Evolutionary conservation across 2,888 invertebrate species (phyloP).

Genomic region (Pegoplata infirma): DNA sequence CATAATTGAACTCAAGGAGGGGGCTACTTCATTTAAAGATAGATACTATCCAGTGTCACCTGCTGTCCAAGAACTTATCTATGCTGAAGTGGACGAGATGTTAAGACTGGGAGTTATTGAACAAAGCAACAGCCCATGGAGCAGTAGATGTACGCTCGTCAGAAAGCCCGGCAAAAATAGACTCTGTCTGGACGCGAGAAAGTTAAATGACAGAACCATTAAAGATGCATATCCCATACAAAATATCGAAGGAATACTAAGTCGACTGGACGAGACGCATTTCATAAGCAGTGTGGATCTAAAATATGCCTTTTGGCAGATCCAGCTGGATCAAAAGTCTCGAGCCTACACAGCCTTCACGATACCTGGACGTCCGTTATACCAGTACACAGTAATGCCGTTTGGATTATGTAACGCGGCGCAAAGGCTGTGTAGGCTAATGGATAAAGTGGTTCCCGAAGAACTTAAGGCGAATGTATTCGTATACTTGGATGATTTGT

Average conservation of each 20-base stretch:
- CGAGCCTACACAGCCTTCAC: conserved; percentile 41
- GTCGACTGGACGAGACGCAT: too few relatives aligned
- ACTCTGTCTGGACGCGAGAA: too few relatives aligned
- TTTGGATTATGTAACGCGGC: conserved; percentile 33
- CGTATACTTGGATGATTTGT: conserved; percentile 42
- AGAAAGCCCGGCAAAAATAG: conserved; percentile 12
- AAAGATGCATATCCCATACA: too few relatives aligned
- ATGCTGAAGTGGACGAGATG: too few relatives aligned
- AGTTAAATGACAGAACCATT: too few relatives aligned
- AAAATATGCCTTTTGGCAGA: conserved; percentile 45
- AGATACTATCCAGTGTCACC: too few relatives aligned
- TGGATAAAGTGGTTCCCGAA: conserved; percentile 62
- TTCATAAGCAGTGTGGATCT: conserved; percentile 57
- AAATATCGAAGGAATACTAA: too few relatives aligned
- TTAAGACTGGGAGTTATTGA: conserved; percentile 65
- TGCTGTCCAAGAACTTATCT: too few relatives aligned
- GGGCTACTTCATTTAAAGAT: too few relatives aligned
- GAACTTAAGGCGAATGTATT: conserved; percentile 41
- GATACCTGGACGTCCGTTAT: conserved; percentile 41
- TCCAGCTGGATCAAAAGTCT: conserved; percentile 31
- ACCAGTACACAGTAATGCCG: conserved; percentile 45
- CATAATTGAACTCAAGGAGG: too few relatives aligned
- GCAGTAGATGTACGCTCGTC: conserved; percentile 63
- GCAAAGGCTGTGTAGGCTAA: conserved; percentile 58
- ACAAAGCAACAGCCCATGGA: conserved; percentile 66